Evolutionary conservation across 1,140 invertebrate species (phyloP).

Genomic region (Drosophila serrata): DNA sequence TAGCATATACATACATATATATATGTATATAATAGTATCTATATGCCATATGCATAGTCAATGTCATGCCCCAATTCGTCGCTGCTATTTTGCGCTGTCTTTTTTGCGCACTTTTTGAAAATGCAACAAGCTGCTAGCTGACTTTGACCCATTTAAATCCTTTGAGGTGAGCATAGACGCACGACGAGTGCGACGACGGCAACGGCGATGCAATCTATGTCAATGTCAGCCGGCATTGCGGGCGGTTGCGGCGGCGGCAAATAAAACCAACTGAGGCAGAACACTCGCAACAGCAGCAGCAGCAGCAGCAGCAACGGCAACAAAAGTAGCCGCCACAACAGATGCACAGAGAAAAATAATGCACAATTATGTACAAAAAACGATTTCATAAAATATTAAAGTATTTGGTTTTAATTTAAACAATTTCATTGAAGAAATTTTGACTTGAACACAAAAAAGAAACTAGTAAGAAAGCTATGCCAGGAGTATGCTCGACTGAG

Average conservation of each 20-base stretch:
- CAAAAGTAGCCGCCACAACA: conserved; percentile 37
- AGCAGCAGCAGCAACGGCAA: conserved; percentile 15
- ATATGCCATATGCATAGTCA: conserved; percentile 53
- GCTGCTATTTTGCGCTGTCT: conserved; percentile 56
- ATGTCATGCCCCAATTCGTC: conserved; percentile 79
- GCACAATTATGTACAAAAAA: background rate
- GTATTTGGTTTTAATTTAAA: too few relatives aligned
- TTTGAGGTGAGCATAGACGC: conserved; percentile 77
- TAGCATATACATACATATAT: background rate
- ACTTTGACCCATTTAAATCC: conserved; percentile 83
- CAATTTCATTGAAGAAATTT: too few relatives aligned
- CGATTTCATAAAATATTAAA: too few relatives aligned
- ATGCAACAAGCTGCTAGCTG: conserved; percentile 75
- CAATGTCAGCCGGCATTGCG: conserved; percentile 82
- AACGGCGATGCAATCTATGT: conserved; percentile 66
- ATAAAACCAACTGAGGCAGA: conserved; percentile 79
- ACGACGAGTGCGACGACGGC: conserved; percentile 25
- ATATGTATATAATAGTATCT: conserved; percentile 16
- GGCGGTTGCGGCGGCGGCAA: conserved; percentile 62
- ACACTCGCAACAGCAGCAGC: conserved; percentile 36
- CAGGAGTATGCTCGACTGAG: too few relatives aligned
- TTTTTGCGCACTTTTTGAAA: conserved; percentile 64
- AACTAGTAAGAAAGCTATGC: too few relatives aligned
- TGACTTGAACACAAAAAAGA: too few relatives aligned
- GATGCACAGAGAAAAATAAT: conserved; percentile 10